Conservation (phyloP, 2,888 invertebrate genomes). For the Limnephilus marmoratus region DNA sequence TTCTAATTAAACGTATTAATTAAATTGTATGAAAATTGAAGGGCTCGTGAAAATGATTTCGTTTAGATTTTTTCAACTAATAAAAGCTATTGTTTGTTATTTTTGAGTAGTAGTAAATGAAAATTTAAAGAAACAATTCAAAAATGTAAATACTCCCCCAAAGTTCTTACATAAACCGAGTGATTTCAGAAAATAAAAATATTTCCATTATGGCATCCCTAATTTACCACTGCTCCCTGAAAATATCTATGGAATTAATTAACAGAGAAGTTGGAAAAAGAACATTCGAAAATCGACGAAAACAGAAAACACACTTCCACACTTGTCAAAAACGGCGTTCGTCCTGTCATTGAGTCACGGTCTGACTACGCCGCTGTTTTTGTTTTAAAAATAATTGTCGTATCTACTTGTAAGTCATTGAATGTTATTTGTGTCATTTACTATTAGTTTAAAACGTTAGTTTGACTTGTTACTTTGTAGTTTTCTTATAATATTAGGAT, state of each 20-base stretch:
- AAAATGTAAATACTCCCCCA: no score
- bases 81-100: no score
- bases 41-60: no score
- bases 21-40: no score
- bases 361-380: not conserved
- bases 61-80: no score
- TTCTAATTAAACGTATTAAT: no score
- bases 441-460: not conserved
- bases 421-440: not conserved
- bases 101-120: no score
- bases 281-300: not conserved
- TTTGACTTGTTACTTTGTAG: not conserved
- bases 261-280: not conserved
- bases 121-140: no score
- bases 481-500: not conserved
- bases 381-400: not conserved
- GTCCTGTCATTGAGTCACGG: not conserved
- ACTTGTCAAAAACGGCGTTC: not conserved
- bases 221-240: not conserved
- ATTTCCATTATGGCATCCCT: not conserved
- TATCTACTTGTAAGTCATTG: not conserved
- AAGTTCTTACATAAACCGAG: no score
- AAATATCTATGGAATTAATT: not conserved
- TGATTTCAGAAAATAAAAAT: no score
- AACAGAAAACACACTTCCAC: not conserved